Evolutionary conservation across 1,140 invertebrate genomes (phyloP).

Genomic region (Zaprionus taronus): DNA sequence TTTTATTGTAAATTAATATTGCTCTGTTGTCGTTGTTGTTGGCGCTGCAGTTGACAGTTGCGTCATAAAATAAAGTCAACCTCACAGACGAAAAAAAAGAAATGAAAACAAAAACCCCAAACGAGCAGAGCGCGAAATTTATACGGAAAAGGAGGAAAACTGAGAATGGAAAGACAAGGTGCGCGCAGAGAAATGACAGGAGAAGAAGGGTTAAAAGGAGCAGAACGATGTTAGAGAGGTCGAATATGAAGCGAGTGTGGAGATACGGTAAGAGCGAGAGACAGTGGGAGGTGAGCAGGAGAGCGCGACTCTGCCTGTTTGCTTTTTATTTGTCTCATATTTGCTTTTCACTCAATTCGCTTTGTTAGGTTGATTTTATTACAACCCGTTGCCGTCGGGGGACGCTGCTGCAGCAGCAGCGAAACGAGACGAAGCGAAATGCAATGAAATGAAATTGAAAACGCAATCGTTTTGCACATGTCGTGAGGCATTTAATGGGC

Average conservation of each 20-base stretch:
- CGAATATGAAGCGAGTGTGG: conserved; percentile 11
- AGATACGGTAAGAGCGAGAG: neutral
- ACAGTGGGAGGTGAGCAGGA: conserved; percentile 8
- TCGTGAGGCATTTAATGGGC: conserved; percentile 60
- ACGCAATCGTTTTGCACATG: conserved; percentile 76
- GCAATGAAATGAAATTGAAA: conserved; percentile 80
- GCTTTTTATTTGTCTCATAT: conserved; percentile 81
- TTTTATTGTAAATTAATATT: conserved; percentile 34
- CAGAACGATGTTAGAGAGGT: neutral
- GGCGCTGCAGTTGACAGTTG: conserved; percentile 67
- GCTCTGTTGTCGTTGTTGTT: conserved; percentile 49
- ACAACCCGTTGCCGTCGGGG: conserved; percentile 43
- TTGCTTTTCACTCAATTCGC: conserved; percentile 79
- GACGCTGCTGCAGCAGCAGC: conserved; percentile 13
- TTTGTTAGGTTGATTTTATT: conserved; percentile 80
- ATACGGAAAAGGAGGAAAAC: conserved; percentile 35
- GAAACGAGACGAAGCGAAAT: conserved; percentile 42
- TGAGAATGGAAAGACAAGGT: conserved; percentile 10
- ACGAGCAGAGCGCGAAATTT: conserved; percentile 58
- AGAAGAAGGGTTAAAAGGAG: conserved; percentile 50
- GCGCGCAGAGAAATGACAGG: neutral
- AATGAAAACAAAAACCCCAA: conserved; percentile 26
- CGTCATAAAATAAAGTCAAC: conserved; percentile 72
- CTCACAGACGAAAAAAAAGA: conserved; percentile 16
- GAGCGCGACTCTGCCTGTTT: conserved; percentile 50